These are phyloP conservation scores for Lasioglossum pauxillum DNA, from an alignment of 2,888 invertebrate species.

Conservation along the genomic window DNA sequence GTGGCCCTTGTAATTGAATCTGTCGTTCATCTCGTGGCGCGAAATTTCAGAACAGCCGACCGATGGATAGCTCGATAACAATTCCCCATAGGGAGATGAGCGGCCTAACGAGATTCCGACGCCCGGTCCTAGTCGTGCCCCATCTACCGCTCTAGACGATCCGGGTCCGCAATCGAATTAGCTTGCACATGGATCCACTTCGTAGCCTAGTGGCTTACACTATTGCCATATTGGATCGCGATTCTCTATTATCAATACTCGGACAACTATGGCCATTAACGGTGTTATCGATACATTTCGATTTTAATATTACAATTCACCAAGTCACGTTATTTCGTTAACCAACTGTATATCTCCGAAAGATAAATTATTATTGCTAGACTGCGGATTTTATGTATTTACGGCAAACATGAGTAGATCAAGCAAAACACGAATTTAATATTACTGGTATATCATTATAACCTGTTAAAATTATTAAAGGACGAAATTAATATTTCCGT, in stretches of 20 bases:
- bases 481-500: not conserved
- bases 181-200: constrained; percentile 66
- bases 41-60: constrained; percentile 50
- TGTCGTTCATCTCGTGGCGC: constrained; percentile 48
- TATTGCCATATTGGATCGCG: constrained; percentile 49
- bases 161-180: constrained; percentile 71
- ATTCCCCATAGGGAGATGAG: constrained; percentile 72
- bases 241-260: constrained; percentile 37
- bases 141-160: constrained; percentile 59
- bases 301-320: not conserved
- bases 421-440: no score
- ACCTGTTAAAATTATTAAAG: not conserved
- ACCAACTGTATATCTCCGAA: not conserved
- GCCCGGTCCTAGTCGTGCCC: constrained; percentile 54
- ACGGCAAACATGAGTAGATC: no score
- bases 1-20: constrained; percentile 35
- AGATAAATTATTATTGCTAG: not conserved
- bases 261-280: constrained; percentile 20
- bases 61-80: constrained; percentile 66
- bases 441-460: no score
- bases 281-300: not conserved
- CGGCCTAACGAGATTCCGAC: constrained; percentile 72
- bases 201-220: constrained; percentile 32
- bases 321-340: not conserved
- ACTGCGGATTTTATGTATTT: no score